These are phyloP conservation scores for Mythimna vitellina DNA, from an alignment of 2,888 invertebrate genomes.

Conservation along the genomic window DNA sequence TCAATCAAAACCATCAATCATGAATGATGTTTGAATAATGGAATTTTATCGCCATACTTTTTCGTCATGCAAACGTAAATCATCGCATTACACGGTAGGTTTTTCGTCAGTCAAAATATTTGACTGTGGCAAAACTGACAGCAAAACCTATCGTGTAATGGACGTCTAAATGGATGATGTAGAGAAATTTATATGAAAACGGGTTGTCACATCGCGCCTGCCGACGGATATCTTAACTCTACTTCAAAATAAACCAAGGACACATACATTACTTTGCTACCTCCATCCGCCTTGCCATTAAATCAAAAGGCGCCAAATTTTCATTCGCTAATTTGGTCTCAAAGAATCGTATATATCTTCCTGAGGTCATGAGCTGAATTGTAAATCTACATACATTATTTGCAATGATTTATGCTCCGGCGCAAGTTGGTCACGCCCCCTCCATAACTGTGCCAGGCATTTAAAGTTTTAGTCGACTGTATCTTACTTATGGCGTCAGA, in stretches of 20 bases:
- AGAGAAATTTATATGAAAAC: background rate
- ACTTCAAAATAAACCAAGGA: conserved; percentile 33
- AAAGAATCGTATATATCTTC: conserved; percentile 69
- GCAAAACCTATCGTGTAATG: too few relatives aligned
- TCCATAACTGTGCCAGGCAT: conserved; percentile 28
- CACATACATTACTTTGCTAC: conserved; percentile 37
- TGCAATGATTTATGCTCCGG: conserved; percentile 66
- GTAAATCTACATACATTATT: conserved; percentile 60
- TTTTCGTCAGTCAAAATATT: too few relatives aligned
- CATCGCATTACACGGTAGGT: too few relatives aligned
- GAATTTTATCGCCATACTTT: too few relatives aligned
- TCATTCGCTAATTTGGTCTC: conserved; percentile 69
- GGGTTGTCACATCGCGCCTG: background rate
- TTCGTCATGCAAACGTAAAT: too few relatives aligned
- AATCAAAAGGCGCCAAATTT: conserved; percentile 74
- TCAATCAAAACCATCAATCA: too few relatives aligned
- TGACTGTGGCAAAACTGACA: too few relatives aligned
- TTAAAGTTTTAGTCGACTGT: conserved; percentile 4
- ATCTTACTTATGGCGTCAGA: background rate
- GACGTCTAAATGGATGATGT: too few relatives aligned
- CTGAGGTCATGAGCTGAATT: conserved; percentile 74
- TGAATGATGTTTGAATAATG: too few relatives aligned
- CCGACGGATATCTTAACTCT: background rate
- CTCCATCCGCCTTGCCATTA: conserved; percentile 44
- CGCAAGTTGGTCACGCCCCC: conserved; percentile 58